Evolutionary conservation across 2,113 vertebrate species (phyloP).

Genomic region (Glareola pratincola): DNA sequence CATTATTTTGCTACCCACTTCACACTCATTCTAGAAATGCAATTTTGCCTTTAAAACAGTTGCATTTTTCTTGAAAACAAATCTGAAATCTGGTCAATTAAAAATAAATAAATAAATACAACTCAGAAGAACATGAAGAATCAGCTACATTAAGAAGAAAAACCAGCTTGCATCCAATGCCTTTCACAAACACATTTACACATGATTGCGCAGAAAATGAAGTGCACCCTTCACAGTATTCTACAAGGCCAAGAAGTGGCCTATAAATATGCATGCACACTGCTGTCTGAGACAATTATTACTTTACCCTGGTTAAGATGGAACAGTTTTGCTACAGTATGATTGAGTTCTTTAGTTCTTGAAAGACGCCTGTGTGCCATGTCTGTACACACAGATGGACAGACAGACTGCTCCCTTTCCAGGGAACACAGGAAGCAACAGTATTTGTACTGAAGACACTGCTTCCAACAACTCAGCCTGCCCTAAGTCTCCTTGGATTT

Average conservation of each 20-base stretch:
- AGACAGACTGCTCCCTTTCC: not conserved
- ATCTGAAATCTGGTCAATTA: not conserved
- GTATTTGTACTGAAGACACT: not conserved
- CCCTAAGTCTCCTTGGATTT: not conserved
- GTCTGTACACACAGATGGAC: not conserved
- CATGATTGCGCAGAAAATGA: not conserved
- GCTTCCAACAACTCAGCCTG: not conserved
- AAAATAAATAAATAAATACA: not conserved
- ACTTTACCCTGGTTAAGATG: not conserved
- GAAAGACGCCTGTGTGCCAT: not conserved
- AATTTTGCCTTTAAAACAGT: not conserved
- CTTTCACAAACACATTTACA: not conserved
- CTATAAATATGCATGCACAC: not conserved
- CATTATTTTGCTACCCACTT: not conserved
- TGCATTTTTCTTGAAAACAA: not conserved
- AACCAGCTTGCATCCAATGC: not conserved
- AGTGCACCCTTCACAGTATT: not conserved
- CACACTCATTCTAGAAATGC: not conserved
- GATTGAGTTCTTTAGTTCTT: not conserved
- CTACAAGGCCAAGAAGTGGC: not conserved
- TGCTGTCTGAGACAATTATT: not conserved
- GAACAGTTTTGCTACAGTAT: not conserved
- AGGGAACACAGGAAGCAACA: not conserved
- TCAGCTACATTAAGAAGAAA: not conserved
- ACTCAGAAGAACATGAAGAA: not conserved